Evolutionary conservation across 2,888 invertebrate species (phyloP).

Genomic region (Pyrgus malvae): DNA sequence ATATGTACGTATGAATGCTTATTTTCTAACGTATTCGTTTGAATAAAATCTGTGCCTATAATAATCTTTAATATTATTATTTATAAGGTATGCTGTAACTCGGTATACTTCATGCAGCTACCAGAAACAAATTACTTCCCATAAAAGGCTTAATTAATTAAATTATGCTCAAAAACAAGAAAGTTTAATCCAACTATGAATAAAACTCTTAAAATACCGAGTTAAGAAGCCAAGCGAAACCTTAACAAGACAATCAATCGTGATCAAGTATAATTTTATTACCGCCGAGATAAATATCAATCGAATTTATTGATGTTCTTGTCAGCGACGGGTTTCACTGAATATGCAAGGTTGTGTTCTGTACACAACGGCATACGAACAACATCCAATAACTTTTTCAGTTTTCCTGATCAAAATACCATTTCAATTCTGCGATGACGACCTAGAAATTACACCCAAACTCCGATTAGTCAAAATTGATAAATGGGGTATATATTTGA

Average conservation of each 20-base stretch:
- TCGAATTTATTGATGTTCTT: constrained; percentile 16
- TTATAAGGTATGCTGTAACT: no score
- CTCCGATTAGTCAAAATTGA: no score
- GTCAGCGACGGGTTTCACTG: constrained; percentile 2
- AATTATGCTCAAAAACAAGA: background rate
- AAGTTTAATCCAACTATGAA: constrained; percentile 5
- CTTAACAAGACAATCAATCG: constrained; percentile 24
- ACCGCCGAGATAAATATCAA: constrained; percentile 18
- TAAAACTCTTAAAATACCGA: constrained; percentile 17
- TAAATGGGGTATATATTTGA: no score
- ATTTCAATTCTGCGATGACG: background rate
- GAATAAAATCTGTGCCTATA: no score
- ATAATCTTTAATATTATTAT: no score
- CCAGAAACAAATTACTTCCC: constrained; percentile 4
- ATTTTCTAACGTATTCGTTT: no score
- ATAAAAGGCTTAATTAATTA: constrained; percentile 8
- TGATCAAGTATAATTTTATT: constrained; percentile 23
- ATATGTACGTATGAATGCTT: no score
- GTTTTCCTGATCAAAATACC: background rate
- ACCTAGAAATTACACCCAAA: background rate
- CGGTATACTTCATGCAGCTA: no score
- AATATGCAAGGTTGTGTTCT: constrained; percentile 12
- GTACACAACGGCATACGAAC: background rate
- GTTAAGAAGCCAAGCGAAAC: constrained; percentile 18
- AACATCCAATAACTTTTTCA: constrained; percentile 4